Percentiles rank a stretch among this genome's conserved stretches.
Evolutionary conservation across 1,140 invertebrate species (phyloP).

Genomic region (Zaprionus vittiger): DNA sequence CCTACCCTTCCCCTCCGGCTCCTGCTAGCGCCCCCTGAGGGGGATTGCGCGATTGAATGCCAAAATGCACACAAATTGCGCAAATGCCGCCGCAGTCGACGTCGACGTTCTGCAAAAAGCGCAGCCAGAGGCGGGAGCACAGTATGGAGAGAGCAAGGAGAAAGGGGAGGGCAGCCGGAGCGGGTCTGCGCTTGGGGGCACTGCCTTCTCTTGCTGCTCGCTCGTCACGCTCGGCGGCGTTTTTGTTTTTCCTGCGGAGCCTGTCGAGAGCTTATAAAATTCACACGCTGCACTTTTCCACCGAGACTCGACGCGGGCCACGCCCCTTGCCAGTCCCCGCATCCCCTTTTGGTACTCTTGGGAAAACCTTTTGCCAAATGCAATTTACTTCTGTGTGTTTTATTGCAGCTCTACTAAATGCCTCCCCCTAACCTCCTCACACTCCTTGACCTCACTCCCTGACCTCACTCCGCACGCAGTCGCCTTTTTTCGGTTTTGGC

Average conservation of each 20-base stretch:
- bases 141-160: constrained; percentile 10
- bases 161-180: too few relatives aligned
- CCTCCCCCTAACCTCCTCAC: not conserved
- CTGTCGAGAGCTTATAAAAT: constrained; percentile 71
- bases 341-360: not conserved
- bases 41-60: constrained; percentile 74
- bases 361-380: constrained; percentile 56
- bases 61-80: constrained; percentile 78
- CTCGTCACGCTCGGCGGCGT: constrained; percentile 58
- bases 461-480: constrained; percentile 21
- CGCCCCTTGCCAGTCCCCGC: not conserved
- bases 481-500: constrained; percentile 76
- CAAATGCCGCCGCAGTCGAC: constrained; percentile 53
- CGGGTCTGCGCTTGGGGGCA: not conserved
- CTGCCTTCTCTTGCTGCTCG: not conserved
- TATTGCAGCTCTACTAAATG: constrained; percentile 38
- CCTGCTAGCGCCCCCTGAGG: not conserved
- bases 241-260: constrained; percentile 42
- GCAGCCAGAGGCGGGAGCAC: constrained; percentile 4
- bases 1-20: not conserved
- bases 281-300: constrained; percentile 70
- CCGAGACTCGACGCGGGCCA: constrained; percentile 11
- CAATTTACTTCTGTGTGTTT: constrained; percentile 69
- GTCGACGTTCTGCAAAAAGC: constrained; percentile 45
- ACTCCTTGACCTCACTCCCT: not conserved